These are phyloP conservation scores for Parauchenoglanis ngamensis DNA, from an alignment of 2,797 vertebrate genomes.

Conservation along the genomic window DNA sequence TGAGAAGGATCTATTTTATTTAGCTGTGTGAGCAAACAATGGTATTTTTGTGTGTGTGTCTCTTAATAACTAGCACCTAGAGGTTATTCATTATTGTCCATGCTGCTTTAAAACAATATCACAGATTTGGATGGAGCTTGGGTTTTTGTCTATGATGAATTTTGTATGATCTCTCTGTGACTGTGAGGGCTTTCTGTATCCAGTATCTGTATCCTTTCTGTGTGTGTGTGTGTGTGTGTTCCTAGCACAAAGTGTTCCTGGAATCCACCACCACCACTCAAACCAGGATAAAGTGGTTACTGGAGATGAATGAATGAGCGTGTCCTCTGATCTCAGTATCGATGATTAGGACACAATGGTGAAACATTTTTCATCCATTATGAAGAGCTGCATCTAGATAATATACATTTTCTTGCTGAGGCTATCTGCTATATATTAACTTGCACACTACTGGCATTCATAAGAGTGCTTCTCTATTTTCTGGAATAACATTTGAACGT, in stretches of 20 bases:
- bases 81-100: neutral
- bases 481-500: neutral
- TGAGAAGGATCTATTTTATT: neutral
- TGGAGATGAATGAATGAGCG: neutral
- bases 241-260: neutral
- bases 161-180: neutral
- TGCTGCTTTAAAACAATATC: neutral
- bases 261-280: neutral
- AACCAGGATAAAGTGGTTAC: neutral
- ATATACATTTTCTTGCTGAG: neutral
- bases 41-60: neutral
- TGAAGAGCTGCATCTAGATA: neutral
- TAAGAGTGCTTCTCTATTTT: conserved; percentile 5
- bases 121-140: neutral
- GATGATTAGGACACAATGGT: neutral
- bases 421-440: neutral
- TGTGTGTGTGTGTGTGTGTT: neutral
- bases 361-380: neutral
- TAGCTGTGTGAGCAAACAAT: neutral
- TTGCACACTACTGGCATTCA: neutral
- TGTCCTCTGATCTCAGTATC: neutral
- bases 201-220: neutral
- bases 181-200: neutral
- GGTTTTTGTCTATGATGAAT: neutral
- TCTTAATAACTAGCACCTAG: neutral